These are phyloP conservation scores for Dolichotis patagonum DNA, from an alignment of 2,113 vertebrate genomes.

Conservation along the genomic window DNA sequence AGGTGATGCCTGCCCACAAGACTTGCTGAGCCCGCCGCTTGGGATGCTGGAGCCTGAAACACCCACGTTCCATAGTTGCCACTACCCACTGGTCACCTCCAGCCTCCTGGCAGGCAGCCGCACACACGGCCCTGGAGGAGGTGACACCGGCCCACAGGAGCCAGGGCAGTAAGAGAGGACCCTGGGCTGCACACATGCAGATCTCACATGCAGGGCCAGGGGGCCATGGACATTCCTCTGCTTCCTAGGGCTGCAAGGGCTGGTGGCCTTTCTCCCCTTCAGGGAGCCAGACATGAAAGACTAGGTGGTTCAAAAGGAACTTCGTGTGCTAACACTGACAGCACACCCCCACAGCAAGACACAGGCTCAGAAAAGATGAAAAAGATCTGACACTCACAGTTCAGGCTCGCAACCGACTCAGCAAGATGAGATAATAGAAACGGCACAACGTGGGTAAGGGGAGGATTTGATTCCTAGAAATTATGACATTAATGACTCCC, in stretches of 20 bases:
- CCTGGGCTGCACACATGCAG: not conserved
- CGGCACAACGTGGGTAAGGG: not conserved
- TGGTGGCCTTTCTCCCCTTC: not conserved
- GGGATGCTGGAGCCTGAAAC: not conserved
- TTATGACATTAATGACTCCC: not conserved
- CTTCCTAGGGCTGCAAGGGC: not conserved
- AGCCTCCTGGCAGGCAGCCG: not conserved
- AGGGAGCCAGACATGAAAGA: not conserved
- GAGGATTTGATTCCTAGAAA: not conserved
- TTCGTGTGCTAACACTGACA: not conserved
- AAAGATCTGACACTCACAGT: not conserved
- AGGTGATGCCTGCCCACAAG: not conserved
- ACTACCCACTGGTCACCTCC: not conserved
- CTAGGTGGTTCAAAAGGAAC: too few species aligned
- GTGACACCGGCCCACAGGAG: not conserved
- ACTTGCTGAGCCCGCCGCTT: too few species aligned
- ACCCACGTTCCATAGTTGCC: not conserved
- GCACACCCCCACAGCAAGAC: not conserved
- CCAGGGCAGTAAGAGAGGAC: not conserved
- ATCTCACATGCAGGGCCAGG: not conserved
- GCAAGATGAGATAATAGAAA: too few species aligned
- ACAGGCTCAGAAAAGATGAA: not conserved
- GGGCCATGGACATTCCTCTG: not conserved
- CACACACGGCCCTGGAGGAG: not conserved
- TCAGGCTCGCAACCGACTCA: too few species aligned